Conservation (phyloP, 2,888 invertebrate genomes). For the Leucozona laternaria region DNA sequence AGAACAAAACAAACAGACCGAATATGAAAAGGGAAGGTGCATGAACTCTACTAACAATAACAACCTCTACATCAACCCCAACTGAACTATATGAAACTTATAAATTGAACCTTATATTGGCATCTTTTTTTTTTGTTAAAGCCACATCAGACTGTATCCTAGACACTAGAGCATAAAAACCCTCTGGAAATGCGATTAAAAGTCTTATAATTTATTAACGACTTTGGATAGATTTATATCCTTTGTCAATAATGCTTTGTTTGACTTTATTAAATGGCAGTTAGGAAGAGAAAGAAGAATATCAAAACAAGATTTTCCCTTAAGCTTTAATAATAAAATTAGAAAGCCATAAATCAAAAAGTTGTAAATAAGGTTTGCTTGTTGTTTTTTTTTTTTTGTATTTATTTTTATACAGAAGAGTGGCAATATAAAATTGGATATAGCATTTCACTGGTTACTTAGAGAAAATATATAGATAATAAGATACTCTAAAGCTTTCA, state of each 20-base stretch:
- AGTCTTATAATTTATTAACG: slow-evolving; percentile 9
- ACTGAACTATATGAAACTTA: slow-evolving; percentile 3
- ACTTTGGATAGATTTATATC: background rate
- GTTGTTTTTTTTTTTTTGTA: background rate
- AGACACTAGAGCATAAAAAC: background rate
- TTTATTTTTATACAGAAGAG: background rate
- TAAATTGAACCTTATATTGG: background rate
- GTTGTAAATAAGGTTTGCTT: background rate
- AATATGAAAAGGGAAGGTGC: background rate
- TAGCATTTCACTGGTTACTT: too few relatives aligned
- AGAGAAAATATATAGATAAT: too few relatives aligned
- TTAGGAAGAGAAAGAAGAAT: background rate
- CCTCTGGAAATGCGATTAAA: background rate
- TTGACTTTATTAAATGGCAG: background rate
- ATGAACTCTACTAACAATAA: background rate
- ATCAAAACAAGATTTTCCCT: background rate
- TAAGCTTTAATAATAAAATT: background rate
- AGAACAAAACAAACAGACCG: too few relatives aligned
- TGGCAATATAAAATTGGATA: too few relatives aligned
- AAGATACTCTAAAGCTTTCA: too few relatives aligned
- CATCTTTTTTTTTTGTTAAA: background rate
- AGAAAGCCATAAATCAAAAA: slow-evolving; percentile 10
- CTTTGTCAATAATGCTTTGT: background rate
- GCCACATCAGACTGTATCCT: background rate
- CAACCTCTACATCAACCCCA: background rate